Evolutionary conservation across 1,140 invertebrate genomes (phyloP).

Genomic region (Brachionus koreanus): DNA sequence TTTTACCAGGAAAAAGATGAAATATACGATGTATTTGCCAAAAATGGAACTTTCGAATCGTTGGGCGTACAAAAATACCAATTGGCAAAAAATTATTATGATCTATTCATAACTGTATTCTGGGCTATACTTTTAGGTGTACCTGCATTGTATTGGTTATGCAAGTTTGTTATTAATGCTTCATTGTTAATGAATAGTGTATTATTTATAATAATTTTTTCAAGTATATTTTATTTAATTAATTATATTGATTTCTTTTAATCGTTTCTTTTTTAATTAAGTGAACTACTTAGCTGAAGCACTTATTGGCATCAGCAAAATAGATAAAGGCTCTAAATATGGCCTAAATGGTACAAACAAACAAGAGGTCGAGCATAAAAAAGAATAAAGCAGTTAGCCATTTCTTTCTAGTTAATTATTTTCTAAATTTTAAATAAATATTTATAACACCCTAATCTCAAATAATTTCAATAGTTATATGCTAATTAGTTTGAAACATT

Average conservation of each 20-base stretch:
- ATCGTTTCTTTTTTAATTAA: background rate
- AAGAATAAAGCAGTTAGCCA: background rate
- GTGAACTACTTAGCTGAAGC: background rate
- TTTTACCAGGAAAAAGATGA: constrained; percentile 70
- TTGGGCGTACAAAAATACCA: constrained; percentile 50
- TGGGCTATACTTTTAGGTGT: constrained; percentile 52
- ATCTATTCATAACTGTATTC: constrained; percentile 50
- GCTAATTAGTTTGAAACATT: background rate
- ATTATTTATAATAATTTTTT: background rate
- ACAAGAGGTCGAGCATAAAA: background rate
- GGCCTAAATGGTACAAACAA: background rate
- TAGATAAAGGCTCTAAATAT: constrained; percentile 36
- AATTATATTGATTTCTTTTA: background rate
- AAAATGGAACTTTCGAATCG: constrained; percentile 51
- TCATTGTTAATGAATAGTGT: background rate
- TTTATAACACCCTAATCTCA: constrained; percentile 3
- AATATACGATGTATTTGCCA: constrained; percentile 51
- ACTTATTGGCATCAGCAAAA: constrained; percentile 22
- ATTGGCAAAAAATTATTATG: constrained; percentile 49
- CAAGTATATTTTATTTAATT: background rate
- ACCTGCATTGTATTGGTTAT: constrained; percentile 51
- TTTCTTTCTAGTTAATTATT: constrained; percentile 7
- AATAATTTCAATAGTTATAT: background rate
- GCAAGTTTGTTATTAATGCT: constrained; percentile 46
- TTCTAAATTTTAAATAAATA: background rate